phyloP scores from a whole-genome alignment of 2,797 vertebrate species.

The Taeniopygia guttata region DNA sequence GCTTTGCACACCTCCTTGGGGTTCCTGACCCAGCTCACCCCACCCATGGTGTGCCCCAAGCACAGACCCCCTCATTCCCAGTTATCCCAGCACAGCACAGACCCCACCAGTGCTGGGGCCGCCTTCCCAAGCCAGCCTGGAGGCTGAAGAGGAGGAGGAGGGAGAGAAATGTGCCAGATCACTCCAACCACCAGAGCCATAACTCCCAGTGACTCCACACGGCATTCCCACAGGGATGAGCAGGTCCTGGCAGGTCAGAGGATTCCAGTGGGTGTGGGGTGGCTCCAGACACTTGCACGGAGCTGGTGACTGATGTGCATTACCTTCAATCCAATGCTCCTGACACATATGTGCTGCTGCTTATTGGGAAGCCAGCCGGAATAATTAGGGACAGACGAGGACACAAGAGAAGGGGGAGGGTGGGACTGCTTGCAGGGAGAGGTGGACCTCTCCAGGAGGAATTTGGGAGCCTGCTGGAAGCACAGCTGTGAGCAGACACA shows the following conservation, averaged over 20 bases:
- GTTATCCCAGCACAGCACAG: background rate
- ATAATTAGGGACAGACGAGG: background rate
- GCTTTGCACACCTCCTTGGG: background rate
- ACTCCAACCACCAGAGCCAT: background rate
- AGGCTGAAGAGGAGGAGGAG: background rate
- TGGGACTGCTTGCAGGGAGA: background rate
- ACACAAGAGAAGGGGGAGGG: background rate
- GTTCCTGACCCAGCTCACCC: background rate
- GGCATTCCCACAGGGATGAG: background rate
- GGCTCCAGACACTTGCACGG: background rate
- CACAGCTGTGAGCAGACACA: fast-evolving
- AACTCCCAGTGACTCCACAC: background rate
- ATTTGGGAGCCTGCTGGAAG: background rate
- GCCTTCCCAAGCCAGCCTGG: background rate
- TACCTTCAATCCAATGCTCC: background rate
- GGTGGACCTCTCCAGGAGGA: background rate
- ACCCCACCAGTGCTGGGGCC: background rate
- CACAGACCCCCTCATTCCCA: background rate
- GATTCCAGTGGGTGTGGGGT: background rate
- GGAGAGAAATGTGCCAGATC: background rate
- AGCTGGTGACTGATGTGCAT: background rate
- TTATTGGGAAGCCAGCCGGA: background rate
- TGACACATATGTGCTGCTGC: background rate
- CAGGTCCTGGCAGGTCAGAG: background rate
- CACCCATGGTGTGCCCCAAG: background rate